A percentile compares a stretch with the other conserved stretches of the same genome.
phyloP scores from a whole-genome alignment of 2,113 vertebrate genomes.

The Myiagra hebetior region DNA sequence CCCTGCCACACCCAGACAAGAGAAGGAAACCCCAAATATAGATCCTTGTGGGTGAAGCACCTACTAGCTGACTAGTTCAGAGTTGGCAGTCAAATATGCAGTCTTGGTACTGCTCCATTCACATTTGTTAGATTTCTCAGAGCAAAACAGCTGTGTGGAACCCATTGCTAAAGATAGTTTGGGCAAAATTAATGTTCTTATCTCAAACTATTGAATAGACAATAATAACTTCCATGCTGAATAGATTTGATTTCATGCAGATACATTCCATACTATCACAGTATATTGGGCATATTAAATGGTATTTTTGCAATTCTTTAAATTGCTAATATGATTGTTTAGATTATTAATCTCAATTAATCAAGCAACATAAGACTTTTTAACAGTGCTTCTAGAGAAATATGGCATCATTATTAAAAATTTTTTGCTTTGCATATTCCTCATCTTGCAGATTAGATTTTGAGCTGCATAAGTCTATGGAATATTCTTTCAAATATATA shows the following conservation, averaged over 20 bases:
- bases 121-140: neutral
- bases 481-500: neutral
- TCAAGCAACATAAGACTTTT: neutral
- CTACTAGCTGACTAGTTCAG: neutral
- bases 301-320: neutral
- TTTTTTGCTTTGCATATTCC: neutral
- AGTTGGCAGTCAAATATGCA: neutral
- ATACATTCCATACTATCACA: neutral
- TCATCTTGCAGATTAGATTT: neutral
- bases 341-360: neutral
- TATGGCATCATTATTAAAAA: neutral
- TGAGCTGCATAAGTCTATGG: neutral
- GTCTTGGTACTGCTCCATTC: neutral
- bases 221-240: neutral
- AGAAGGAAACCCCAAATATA: neutral
- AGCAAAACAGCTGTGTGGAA: neutral
- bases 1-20: neutral
- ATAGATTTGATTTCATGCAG: neutral
- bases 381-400: neutral
- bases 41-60: neutral
- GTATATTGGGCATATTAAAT: neutral
- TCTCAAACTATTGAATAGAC: neutral
- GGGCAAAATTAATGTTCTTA: neutral
- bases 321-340: neutral
- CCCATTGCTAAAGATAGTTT: neutral